A percentile compares a stretch with the other conserved stretches of the same genome.
phyloP scores from a whole-genome alignment of 2,113 vertebrate genomes.

The Crotalus viridis region DNA sequence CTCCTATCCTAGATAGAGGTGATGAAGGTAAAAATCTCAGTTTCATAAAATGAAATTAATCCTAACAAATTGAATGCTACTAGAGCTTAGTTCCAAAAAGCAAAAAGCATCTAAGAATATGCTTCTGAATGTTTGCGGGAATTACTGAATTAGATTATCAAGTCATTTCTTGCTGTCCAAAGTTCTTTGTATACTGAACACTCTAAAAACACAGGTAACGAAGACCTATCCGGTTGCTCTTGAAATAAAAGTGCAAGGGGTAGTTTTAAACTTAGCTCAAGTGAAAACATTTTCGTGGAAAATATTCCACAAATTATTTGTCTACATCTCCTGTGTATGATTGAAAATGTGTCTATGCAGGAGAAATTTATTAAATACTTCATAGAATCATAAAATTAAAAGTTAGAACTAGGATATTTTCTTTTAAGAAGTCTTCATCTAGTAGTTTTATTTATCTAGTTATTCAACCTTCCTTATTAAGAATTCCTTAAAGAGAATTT shows the following conservation, averaged over 20 bases:
- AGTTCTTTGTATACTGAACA: neutral
- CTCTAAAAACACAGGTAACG: neutral
- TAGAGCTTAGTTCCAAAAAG: neutral
- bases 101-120: neutral
- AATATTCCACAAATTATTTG: neutral
- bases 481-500: neutral
- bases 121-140: neutral
- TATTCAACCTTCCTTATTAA: neutral
- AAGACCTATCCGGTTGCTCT: neutral
- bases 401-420: neutral
- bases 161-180: neutral
- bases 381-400: neutral
- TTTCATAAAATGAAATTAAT: neutral
- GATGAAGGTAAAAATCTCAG: neutral
- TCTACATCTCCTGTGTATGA: neutral
- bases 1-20: neutral
- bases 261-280: neutral
- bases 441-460: neutral
- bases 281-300: neutral
- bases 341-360: neutral
- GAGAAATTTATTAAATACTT: fast-evolving
- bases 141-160: neutral
- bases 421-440: neutral
- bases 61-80: neutral
- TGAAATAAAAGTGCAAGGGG: neutral